Percentiles rank a stretch among this genome's conserved stretches.
Evolutionary conservation across 2,888 invertebrate species (phyloP).

Genomic region (Mesochorus sp.): DNA sequence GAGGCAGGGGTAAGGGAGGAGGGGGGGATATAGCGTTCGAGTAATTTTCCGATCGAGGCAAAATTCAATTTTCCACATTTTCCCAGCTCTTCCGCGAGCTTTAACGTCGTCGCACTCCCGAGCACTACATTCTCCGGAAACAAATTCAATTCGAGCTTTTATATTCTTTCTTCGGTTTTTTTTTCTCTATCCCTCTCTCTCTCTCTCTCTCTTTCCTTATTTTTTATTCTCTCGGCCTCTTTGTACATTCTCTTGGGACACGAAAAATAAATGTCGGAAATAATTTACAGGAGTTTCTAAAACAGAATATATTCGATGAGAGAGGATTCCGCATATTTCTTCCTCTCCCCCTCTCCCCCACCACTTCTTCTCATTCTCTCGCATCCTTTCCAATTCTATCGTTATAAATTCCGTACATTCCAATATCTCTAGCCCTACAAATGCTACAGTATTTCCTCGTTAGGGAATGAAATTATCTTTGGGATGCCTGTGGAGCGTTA

Average conservation of each 20-base stretch:
- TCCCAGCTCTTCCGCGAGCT: not conserved
- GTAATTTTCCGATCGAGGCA: slow-evolving; percentile 22
- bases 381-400: not conserved
- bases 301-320: slow-evolving; percentile 3
- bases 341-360: not conserved
- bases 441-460: not conserved
- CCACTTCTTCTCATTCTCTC: not conserved
- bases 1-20: too few species aligned
- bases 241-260: not conserved
- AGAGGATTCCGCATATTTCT: not conserved
- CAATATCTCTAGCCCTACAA: not conserved
- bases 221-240: too few species aligned
- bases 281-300: slow-evolving; percentile 24
- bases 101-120: not conserved
- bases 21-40: not conserved
- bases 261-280: not conserved
- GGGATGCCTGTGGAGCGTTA: slow-evolving; percentile 10
- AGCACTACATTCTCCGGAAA: slow-evolving; percentile 4
- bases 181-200: too few species aligned
- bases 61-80: slow-evolving; percentile 44
- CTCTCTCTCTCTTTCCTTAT: too few species aligned
- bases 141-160: slow-evolving; percentile 34
- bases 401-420: slow-evolving; percentile 8
- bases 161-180: not conserved
- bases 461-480: slow-evolving; percentile 16